A percentile compares a stretch with the other conserved stretches of the same genome.
phyloP scores from a whole-genome alignment of 2,113 vertebrate species.

The Xiphias gladius region DNA sequence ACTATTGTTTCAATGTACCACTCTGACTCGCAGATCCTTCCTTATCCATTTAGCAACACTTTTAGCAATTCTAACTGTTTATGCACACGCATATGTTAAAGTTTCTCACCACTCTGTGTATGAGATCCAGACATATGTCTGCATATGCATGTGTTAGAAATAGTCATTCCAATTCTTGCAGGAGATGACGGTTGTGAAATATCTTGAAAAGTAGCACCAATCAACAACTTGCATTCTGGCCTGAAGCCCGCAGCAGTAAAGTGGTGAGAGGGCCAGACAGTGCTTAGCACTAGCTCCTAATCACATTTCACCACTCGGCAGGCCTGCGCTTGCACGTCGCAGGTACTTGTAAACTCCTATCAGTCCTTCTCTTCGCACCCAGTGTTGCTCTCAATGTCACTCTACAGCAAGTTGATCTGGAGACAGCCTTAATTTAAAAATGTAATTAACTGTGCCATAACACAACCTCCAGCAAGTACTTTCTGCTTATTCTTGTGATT shows the following conservation, averaged over 20 bases:
- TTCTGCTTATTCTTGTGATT: slow-evolving; percentile 43
- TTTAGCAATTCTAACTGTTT: slow-evolving; percentile 52
- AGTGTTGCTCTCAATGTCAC: slow-evolving; percentile 88
- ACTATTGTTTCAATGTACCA: slow-evolving; percentile 45
- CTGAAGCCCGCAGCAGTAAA: slow-evolving; percentile 62
- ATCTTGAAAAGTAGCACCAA: slow-evolving; percentile 69
- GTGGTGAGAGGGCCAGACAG: slow-evolving; percentile 81
- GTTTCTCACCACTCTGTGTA: slow-evolving; percentile 48
- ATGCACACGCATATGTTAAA: slow-evolving; percentile 23
- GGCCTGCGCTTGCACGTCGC: slow-evolving; percentile 86
- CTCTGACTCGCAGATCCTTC: slow-evolving; percentile 53
- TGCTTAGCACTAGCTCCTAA: slow-evolving; percentile 82
- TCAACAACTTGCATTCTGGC: slow-evolving; percentile 77
- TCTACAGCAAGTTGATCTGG: slow-evolving; percentile 82
- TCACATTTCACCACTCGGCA: slow-evolving; percentile 85
- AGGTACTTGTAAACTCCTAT: slow-evolving; percentile 92
- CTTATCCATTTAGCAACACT: slow-evolving; percentile 66
- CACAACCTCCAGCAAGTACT: slow-evolving; percentile 55
- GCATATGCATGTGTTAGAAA: slow-evolving; percentile 18
- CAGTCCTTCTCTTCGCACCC: slow-evolving; percentile 90
- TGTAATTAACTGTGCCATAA: slow-evolving; percentile 86
- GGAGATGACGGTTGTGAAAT: slow-evolving; percentile 67
- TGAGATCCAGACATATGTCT: slow-evolving; percentile 43
- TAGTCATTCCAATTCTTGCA: slow-evolving; percentile 48
- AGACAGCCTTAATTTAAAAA: slow-evolving; percentile 87